These are phyloP conservation scores for Potamarius usumacintae DNA, from an alignment of 2,113 vertebrate genomes.

Conservation along the genomic window DNA sequence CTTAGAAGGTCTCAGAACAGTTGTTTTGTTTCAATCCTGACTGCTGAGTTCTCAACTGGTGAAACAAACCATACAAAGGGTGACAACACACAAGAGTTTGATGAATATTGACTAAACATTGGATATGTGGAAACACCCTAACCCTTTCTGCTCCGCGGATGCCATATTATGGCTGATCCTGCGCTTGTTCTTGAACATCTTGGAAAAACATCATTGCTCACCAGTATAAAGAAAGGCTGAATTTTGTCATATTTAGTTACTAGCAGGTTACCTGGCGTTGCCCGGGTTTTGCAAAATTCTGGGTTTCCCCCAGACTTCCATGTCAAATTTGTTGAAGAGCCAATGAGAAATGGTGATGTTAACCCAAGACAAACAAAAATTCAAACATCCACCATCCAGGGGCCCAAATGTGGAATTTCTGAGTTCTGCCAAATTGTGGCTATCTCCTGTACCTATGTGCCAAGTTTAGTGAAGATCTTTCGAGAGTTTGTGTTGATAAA, in stretches of 20 bases:
- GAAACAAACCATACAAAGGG: background rate
- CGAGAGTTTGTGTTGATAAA: too few relatives aligned
- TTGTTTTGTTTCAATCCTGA: background rate
- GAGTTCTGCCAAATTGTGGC: too few relatives aligned
- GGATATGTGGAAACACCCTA: background rate
- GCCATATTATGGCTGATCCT: background rate
- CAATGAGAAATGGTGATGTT: too few relatives aligned
- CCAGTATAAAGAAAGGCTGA: background rate
- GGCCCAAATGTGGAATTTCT: too few relatives aligned
- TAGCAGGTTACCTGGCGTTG: too few relatives aligned
- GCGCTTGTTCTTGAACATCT: background rate
- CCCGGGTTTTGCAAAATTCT: too few relatives aligned
- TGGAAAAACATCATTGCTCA: background rate
- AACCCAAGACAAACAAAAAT: too few relatives aligned
- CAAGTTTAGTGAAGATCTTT: too few relatives aligned
- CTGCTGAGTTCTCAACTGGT: background rate
- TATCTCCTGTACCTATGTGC: too few relatives aligned
- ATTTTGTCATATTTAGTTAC: background rate
- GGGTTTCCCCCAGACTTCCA: too few relatives aligned
- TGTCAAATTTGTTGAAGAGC: too few relatives aligned
- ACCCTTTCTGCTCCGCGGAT: background rate
- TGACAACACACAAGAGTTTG: background rate
- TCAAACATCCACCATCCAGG: too few relatives aligned
- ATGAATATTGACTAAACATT: background rate
- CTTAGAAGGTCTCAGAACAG: background rate